Conservation (phyloP, 2,888 invertebrate species). For the Thymelicus lineola region DNA sequence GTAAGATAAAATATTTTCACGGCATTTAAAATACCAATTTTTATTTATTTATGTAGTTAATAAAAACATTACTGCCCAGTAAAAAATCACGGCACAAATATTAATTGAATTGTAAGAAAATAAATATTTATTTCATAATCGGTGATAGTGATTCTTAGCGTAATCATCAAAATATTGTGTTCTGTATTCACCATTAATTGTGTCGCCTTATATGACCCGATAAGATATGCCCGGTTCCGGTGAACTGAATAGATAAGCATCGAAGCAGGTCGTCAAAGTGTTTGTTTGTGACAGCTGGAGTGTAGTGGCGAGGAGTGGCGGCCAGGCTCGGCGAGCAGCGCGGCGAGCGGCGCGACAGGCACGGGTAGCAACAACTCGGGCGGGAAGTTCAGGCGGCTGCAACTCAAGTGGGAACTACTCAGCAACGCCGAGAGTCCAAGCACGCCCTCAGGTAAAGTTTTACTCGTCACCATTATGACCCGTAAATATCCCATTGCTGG, state of each 20-base stretch:
- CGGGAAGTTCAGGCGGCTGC: constrained; percentile 89
- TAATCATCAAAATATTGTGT: too few species aligned
- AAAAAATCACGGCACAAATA: too few species aligned
- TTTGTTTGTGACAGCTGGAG: constrained; percentile 62
- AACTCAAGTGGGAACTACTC: constrained; percentile 93
- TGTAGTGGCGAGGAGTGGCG: constrained; percentile 78
- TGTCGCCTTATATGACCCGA: constrained; percentile 1
- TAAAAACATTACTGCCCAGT: too few species aligned
- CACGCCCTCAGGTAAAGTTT: constrained; percentile 68
- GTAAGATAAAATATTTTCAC: too few species aligned
- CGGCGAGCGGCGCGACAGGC: constrained; percentile 71
- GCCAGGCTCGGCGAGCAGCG: constrained; percentile 75
- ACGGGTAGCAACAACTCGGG: constrained; percentile 86
- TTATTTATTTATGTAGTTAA: too few species aligned
- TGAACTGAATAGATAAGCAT: background rate
- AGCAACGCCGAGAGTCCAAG: constrained; percentile 81
- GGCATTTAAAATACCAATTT: too few species aligned
- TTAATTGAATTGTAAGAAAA: too few species aligned
- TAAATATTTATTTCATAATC: too few species aligned
- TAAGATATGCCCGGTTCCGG: background rate
- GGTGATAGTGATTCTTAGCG: too few species aligned
- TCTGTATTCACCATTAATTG: background rate
- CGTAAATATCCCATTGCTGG: too few species aligned
- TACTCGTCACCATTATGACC: too few species aligned
- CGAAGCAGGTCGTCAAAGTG: background rate